Evolutionary conservation across 2,888 invertebrate genomes (phyloP), one percentile per base, ranked within the genome.

Genomic region (Leptopilina drosophilae): DNA sequence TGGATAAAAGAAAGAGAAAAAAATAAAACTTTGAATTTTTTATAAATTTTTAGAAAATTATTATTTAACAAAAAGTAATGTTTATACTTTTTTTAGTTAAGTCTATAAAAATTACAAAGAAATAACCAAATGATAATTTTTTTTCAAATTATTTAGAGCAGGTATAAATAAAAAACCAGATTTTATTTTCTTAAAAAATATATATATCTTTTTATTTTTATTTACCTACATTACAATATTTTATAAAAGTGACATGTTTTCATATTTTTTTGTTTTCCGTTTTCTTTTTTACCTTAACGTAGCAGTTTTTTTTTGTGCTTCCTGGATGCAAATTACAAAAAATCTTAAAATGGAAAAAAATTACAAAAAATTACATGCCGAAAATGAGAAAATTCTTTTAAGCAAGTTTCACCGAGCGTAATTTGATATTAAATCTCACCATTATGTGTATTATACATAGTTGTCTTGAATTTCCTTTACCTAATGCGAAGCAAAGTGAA

Each of bases 341-440:
- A n/a, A 33, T 0, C 4, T 5, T 26, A 12, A 14, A 56, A n/a
- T 14, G 49, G 49, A n/a, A 6, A 69, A 26, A 5, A 33, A 53
- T 26, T 33, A 69, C 49, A 49, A 7, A 49, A 26, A 33, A 20
- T 26, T 7, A 7, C 6, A 49, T 20, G 20, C 26, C 67, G 8
- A 69, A 69, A 20, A 42, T 64, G 3, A 64, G 64, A 64, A 11
- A 26, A 64, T 64, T 64, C 6, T 20, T 33, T 42, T 3, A 33
- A 69, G 69, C 9, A 33, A 69, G 53, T 69, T 69, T 69, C 53
- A 53, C 53, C 53, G 26, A 69, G 14, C 69, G 53, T 53, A 69
- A 53, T 53, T 26, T 49, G 26, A 69, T 26, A 69, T 69, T 53
- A 26, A 49, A 69, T 69, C 14, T 53, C 6, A 33, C 69, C 53